These are phyloP conservation scores for Thyatira batis DNA, from an alignment of 2,888 invertebrate species.

Conservation along the genomic window DNA sequence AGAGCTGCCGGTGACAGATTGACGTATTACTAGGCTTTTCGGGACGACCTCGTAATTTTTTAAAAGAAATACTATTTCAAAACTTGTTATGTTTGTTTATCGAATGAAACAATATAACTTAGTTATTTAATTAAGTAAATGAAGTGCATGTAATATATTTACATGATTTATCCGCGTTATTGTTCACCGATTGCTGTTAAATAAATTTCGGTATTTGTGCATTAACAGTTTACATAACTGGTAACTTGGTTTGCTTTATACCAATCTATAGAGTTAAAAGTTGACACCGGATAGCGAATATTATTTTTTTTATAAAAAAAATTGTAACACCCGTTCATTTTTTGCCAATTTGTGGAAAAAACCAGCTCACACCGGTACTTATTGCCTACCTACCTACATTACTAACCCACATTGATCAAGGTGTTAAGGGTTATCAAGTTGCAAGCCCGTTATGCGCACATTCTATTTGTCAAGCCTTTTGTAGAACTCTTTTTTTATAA, in stretches of 20 bases:
- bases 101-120: neutral
- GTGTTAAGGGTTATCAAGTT: conserved; percentile 77
- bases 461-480: conserved; percentile 58
- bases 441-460: conserved; percentile 70
- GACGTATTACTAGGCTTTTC: neutral
- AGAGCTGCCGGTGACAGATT: neutral
- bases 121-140: too few species aligned
- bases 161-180: too few species aligned
- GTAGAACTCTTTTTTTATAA: conserved; percentile 57
- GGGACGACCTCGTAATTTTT: neutral
- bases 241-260: neutral
- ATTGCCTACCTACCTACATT: conserved; percentile 54
- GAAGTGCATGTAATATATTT: too few species aligned
- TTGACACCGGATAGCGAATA: conserved; percentile 62
- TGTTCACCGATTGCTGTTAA: too few species aligned
- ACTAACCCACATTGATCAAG: conserved; percentile 81
- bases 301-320: conserved; percentile 57
- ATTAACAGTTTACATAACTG: neutral
- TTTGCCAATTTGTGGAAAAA: conserved; percentile 66
- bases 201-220: too few species aligned
- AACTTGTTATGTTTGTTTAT: neutral
- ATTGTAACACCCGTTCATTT: conserved; percentile 62
- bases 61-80: neutral
- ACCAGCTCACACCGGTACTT: conserved; percentile 48
- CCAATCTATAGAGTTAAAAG: conserved; percentile 12